Percentiles rank a stretch among this genome's conserved stretches.
These are phyloP conservation scores for Archocentrus centrarchus DNA, from an alignment of 2,113 vertebrate genomes.

Conservation along the genomic window DNA sequence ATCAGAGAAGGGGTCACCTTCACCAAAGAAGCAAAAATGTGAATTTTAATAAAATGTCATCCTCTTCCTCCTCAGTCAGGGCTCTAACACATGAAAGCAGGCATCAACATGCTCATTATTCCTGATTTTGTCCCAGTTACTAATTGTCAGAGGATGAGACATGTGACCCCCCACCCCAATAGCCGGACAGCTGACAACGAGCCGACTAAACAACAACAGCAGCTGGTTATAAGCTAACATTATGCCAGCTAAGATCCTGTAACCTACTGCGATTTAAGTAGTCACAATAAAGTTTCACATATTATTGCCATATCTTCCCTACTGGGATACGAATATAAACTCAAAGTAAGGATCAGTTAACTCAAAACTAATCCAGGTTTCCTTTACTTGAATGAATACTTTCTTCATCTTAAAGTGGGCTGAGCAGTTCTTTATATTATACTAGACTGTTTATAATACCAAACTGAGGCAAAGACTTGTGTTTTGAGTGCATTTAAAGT, in stretches of 20 bases:
- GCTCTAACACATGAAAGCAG: too few relatives aligned
- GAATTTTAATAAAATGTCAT: too few relatives aligned
- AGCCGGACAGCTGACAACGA: too few relatives aligned
- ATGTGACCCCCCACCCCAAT: too few relatives aligned
- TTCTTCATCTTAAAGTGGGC: neutral
- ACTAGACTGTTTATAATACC: neutral
- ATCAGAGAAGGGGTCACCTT: too few relatives aligned
- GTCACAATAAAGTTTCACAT: neutral
- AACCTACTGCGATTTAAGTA: neutral
- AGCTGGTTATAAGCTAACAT: too few relatives aligned
- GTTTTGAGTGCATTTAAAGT: conserved; percentile 52
- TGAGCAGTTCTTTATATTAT: neutral
- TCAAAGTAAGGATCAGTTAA: conserved; percentile 8
- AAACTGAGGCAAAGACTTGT: conserved; percentile 42
- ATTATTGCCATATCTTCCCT: neutral
- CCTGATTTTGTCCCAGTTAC: too few relatives aligned
- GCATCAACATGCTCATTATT: too few relatives aligned
- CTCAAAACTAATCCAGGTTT: conserved; percentile 5
- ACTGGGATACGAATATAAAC: neutral
- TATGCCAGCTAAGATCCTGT: neutral
- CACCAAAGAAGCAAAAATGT: too few relatives aligned
- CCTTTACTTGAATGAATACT: neutral
- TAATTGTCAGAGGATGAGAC: too few relatives aligned
- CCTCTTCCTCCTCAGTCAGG: too few relatives aligned
- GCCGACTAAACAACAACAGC: too few relatives aligned